These are phyloP conservation scores for Cervus canadensis DNA, from an alignment of 2,113 vertebrate species.

Conservation along the genomic window DNA sequence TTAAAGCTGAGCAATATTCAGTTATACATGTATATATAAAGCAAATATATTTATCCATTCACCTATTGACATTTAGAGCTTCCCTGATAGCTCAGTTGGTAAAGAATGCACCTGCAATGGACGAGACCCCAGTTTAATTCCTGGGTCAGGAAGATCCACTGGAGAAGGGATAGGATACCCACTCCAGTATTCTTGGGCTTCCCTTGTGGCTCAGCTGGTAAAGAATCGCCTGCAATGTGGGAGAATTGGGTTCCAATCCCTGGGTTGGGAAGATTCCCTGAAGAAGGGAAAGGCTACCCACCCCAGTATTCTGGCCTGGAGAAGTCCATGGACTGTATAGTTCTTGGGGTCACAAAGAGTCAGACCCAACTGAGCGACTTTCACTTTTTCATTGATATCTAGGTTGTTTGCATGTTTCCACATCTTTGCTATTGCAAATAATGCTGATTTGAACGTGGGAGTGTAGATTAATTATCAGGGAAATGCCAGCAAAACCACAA, in stretches of 20 bases:
- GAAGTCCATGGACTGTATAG: background rate
- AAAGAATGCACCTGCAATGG: background rate
- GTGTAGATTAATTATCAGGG: background rate
- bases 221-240: background rate
- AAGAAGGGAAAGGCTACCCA: background rate
- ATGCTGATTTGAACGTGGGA: background rate
- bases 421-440: background rate
- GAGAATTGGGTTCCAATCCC: background rate
- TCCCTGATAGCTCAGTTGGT: background rate
- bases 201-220: background rate
- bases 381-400: background rate
- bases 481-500: background rate
- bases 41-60: background rate
- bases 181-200: background rate
- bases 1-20: background rate
- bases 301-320: background rate
- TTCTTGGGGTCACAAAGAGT: background rate
- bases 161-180: background rate
- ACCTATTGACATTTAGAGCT: background rate
- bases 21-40: background rate
- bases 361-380: background rate
- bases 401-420: background rate
- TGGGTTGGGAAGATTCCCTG: background rate
- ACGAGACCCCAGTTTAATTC: background rate
- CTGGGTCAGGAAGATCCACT: background rate